Evolutionary conservation across 2,888 invertebrate species (phyloP).

Genomic region (Byasa hedistus): DNA sequence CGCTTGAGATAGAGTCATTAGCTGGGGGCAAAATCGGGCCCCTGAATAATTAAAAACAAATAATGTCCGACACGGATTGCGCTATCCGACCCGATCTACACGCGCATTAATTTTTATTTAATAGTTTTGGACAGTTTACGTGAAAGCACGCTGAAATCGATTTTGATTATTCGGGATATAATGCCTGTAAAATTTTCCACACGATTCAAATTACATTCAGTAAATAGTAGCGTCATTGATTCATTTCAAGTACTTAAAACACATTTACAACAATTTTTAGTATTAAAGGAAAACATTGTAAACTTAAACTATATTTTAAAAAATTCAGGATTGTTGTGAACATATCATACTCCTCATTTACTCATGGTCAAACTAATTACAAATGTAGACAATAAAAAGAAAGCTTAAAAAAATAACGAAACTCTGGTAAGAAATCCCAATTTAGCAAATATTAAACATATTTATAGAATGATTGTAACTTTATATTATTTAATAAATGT

Average conservation of each 20-base stretch:
- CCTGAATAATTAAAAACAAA: slow-evolving; percentile 79
- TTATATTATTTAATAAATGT: not conserved
- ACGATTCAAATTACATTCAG: not conserved
- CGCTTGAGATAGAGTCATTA: slow-evolving; percentile 75
- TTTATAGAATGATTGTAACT: too few species aligned
- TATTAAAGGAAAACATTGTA: too few species aligned
- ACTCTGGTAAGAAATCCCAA: too few species aligned
- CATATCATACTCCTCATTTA: too few species aligned
- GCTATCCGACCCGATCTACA: slow-evolving; percentile 66
- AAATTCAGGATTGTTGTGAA: too few species aligned
- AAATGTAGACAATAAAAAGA: too few species aligned
- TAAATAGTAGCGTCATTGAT: not conserved
- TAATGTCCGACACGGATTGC: slow-evolving; percentile 76
- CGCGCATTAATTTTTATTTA: slow-evolving; percentile 67
- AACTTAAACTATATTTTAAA: too few species aligned
- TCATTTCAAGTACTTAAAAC: too few species aligned
- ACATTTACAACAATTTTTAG: too few species aligned
- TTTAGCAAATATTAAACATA: slow-evolving; percentile 10
- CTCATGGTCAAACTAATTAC: too few species aligned
- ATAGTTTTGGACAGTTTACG: slow-evolving; percentile 45
- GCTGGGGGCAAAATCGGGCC: slow-evolving; percentile 67
- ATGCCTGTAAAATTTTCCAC: slow-evolving; percentile 8
- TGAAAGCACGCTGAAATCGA: slow-evolving; percentile 47
- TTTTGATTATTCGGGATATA: slow-evolving; percentile 12
- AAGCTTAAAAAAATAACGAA: too few species aligned